Conservation (phyloP, 2,113 vertebrate species). For the Lagopus muta region DNA sequence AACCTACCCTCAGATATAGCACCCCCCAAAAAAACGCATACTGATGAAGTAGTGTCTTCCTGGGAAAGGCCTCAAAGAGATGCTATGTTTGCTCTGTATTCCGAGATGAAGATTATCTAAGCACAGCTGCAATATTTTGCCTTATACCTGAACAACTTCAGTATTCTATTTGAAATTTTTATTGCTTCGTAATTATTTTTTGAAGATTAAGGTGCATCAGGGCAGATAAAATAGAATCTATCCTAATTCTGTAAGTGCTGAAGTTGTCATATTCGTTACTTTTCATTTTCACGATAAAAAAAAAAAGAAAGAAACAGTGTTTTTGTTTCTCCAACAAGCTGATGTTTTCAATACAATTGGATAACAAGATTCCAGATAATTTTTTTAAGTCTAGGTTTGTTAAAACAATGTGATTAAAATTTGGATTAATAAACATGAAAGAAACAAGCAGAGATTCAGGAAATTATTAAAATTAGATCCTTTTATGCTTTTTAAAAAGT, state of each 20-base stretch:
- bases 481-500: background rate
- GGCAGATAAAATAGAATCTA: background rate
- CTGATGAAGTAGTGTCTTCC: background rate
- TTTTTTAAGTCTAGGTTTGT: background rate
- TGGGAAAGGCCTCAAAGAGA: background rate
- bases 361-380: background rate
- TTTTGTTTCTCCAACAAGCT: background rate
- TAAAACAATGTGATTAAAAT: background rate
- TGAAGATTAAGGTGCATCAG: background rate
- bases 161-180: background rate
- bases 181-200: background rate
- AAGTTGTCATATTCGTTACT: background rate
- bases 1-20: accelerated
- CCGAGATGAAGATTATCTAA: background rate
- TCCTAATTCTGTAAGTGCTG: background rate
- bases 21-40: background rate
- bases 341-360: background rate
- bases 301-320: background rate
- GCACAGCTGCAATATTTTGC: accelerated
- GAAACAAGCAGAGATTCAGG: background rate
- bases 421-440: background rate
- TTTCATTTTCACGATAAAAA: background rate
- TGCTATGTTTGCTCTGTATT: background rate
- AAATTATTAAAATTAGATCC: background rate
- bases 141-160: background rate